Evolutionary conservation across 2,113 vertebrate species (phyloP), one percentile per base, ranked within the genome.

Genomic region (Apodemus sylvaticus): DNA sequence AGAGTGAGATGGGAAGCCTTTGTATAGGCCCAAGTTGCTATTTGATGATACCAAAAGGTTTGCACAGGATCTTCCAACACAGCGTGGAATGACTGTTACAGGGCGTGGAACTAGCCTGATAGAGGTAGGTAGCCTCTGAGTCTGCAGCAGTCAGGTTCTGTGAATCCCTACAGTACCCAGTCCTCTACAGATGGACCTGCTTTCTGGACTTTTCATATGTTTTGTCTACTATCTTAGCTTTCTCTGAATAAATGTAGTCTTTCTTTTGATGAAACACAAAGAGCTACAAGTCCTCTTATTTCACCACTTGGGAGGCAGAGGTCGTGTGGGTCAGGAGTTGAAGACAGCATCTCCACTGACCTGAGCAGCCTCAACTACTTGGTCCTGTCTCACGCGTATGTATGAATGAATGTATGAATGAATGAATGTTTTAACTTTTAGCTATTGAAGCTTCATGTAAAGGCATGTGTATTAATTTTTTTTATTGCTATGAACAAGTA

Each of bases 181-280:
- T 20, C 51, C 77, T 24, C 51, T n/a, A 11, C 34, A 82, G 11
- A 82, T 6, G 53, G 10, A 24, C 10, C 16, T 19, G 9, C 34
- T 55, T 36, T 20, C 31, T 36, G 10, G 29, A 29, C 58, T 26
- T 9, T 78, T 77, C 13, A 14, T 55, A 48, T 42, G 19, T 83
- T 76, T 74, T 79, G 77, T 79, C 12, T 19, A 76, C 58, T 51
- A 42, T 62, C 62, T 83, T 77, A 60, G 42, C n/a, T 73, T 13
- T 39, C 51, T 86, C 53, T 70, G 13, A 42, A 39, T 93, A 86
- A 82, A 90, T 89, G 16, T 36, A 66, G 7, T 76, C 66, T 93
- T 94, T 14, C 55, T 96, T 29, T 87, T 77, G 16, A 19, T 71
- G 39, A 39, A 51, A 89, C 78, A 94, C 86, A 48, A 96, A 70